phyloP scores from a whole-genome alignment of 2,113 vertebrate genomes.

The Lamprotornis superbus region DNA sequence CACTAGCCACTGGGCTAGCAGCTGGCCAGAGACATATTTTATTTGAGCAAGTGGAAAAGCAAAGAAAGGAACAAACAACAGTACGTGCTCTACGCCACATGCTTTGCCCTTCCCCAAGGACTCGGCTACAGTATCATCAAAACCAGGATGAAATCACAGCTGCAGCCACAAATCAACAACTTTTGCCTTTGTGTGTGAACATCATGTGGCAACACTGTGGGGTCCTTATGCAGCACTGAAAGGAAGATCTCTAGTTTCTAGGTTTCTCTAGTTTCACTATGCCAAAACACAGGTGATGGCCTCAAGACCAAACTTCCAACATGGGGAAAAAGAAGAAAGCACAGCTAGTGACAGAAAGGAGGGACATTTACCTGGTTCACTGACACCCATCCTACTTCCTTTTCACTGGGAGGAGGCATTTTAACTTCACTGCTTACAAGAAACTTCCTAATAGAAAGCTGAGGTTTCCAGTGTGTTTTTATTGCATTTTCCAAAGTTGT shows the following conservation, averaged over 20 bases:
- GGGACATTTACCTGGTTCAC: background rate
- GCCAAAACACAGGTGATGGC: background rate
- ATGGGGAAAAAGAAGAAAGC: background rate
- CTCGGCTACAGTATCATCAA: background rate
- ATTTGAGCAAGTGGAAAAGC: background rate
- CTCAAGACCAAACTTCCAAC: background rate
- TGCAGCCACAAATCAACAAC: background rate
- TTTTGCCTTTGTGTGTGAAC: background rate
- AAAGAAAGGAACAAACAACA: background rate
- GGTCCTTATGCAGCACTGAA: background rate
- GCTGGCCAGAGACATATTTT: background rate
- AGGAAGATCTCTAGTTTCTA: background rate
- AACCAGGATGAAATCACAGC: background rate
- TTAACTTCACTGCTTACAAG: conserved; percentile 58
- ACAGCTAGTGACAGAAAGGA: background rate
- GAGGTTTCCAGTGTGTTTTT: conserved; percentile 52
- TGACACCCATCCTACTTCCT: background rate
- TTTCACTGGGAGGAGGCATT: conserved; percentile 33
- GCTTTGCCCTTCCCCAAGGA: background rate
- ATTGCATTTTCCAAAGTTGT: conserved; percentile 63
- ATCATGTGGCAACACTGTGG: background rate
- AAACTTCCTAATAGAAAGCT: conserved; percentile 65
- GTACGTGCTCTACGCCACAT: background rate
- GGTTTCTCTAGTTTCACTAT: background rate
- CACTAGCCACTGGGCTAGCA: background rate